phyloP scores from a whole-genome alignment of 2,113 vertebrate species.

The Eulemur macaco region DNA sequence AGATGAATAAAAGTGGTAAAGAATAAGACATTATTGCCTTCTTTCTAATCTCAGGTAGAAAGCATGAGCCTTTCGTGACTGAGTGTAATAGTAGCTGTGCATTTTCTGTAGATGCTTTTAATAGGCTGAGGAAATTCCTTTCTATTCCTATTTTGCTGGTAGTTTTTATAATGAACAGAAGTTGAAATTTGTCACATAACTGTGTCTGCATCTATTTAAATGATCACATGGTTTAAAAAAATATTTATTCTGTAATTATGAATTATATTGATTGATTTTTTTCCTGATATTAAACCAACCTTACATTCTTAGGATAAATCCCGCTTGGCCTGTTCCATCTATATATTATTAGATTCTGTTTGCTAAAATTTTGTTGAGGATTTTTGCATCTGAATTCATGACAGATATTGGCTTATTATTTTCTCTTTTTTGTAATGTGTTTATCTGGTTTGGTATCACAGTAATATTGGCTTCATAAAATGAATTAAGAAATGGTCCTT shows the following conservation, averaged over 20 bases:
- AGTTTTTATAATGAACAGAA: neutral
- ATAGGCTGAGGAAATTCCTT: neutral
- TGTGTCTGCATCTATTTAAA: neutral
- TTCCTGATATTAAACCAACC: neutral
- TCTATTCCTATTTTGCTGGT: neutral
- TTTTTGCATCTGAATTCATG: neutral
- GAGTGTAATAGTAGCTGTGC: neutral
- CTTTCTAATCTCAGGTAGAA: neutral
- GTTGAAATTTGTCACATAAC: neutral
- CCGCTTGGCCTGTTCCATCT: neutral
- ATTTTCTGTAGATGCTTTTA: neutral
- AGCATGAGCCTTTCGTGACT: neutral
- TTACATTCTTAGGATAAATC: neutral
- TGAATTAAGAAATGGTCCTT: neutral
- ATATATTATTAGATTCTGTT: neutral
- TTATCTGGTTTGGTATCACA: neutral
- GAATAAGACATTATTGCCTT: neutral
- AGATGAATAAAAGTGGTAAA: neutral
- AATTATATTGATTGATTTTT: neutral
- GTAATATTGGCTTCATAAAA: neutral
- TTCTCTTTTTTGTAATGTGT: neutral
- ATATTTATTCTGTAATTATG: neutral
- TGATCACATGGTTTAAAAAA: neutral
- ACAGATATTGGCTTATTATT: neutral
- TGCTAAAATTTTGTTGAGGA: neutral